Percentiles rank a stretch among this genome's conserved stretches.
phyloP scores from a whole-genome alignment of 1,140 invertebrate genomes.

The Drosophila subobscura region DNA sequence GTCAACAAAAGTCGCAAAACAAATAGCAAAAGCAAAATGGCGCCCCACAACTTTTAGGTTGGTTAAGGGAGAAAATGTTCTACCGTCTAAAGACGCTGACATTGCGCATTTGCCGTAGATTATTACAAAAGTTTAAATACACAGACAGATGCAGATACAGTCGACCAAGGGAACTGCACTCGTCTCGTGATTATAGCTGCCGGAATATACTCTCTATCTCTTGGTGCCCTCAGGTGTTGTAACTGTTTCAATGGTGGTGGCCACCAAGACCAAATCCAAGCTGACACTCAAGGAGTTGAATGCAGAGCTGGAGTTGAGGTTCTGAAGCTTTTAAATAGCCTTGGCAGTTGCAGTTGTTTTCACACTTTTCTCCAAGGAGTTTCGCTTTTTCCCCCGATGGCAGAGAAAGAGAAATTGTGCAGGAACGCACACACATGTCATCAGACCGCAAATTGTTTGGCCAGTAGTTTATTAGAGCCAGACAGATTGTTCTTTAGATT shows the following conservation, averaged over 20 bases:
- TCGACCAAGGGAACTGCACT: conserved; percentile 32
- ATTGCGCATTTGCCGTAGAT: conserved; percentile 76
- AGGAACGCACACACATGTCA: conserved; percentile 17
- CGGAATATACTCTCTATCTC: conserved; percentile 17
- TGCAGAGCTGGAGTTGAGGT: conserved; percentile 38
- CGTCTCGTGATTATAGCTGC: conserved; percentile 50
- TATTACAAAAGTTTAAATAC: conserved; percentile 80
- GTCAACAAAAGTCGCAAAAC: conserved; percentile 77
- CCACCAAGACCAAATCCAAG: conserved; percentile 41
- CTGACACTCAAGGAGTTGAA: conserved; percentile 54
- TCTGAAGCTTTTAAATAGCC: conserved; percentile 64
- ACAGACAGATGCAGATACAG: conserved; percentile 57
- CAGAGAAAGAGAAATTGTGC: conserved; percentile 3
- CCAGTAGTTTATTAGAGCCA: conserved; percentile 23
- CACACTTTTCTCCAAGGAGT: conserved; percentile 44
- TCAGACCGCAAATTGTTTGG: conserved; percentile 51
- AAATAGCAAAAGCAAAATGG: conserved; percentile 76
- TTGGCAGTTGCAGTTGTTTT: conserved; percentile 65
- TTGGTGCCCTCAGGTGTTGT: conserved; percentile 63
- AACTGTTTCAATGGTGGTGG: conserved; percentile 24
- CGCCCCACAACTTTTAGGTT: conserved; percentile 59
- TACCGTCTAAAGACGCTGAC: conserved; percentile 56
- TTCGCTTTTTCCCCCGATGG: conserved; percentile 24
- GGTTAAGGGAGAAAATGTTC: conserved; percentile 13
- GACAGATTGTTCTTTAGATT: conserved; percentile 29